Base-by-base conservation (phyloP, 2,888 invertebrate genomes). In the Aporophyla lueneburgensis region DNA sequence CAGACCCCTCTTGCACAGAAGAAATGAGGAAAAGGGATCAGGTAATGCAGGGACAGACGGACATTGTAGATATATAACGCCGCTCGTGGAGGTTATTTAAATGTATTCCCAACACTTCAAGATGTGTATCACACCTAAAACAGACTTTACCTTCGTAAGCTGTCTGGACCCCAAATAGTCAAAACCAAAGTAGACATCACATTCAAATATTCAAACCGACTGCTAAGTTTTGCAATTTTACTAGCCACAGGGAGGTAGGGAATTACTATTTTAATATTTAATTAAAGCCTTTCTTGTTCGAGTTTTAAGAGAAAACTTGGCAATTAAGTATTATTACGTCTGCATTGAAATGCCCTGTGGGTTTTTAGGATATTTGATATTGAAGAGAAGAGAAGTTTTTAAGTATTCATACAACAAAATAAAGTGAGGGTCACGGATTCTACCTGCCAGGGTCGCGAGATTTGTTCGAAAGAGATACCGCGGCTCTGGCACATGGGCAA, bases 241-340 rank as follows among this genome's bases (percentile, higher is more conserved):
- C 76, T 54, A 4, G n/a, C 54, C 49, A 16, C 27, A 27, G 33
- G 33, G 33, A 33, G 61, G 40, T 40, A 61, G 70, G 59, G 19
- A 65, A 83, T 84, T 65, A 76, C 65, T 73, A 61, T 67, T 73
- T 76, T 49, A 84, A 83, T 83, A 73, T 76, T 84, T 83, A 73
- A 67, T 84, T 83, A 73, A 67, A 76, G 10, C 33, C 21, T 67
- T 83, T 66, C 56, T 62, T 68, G 65, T 84, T 70, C 9, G 16
- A 49, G 61, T 78, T 73, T 33, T 16, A 54, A 27, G 40, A 33
- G 56, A 33, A 43, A 72, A 27, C 72, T 78, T 58, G 27, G 49
- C 24, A 68, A 63, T 62, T 70, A 61, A 43, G 12, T 49, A 6
- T 66, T 51, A 66, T 54, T 49, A n/a, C 21, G 21, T 21, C 27